These are phyloP conservation scores for Eupithecia subumbrata DNA, from an alignment of 2,888 invertebrate genomes.

Conservation along the genomic window DNA sequence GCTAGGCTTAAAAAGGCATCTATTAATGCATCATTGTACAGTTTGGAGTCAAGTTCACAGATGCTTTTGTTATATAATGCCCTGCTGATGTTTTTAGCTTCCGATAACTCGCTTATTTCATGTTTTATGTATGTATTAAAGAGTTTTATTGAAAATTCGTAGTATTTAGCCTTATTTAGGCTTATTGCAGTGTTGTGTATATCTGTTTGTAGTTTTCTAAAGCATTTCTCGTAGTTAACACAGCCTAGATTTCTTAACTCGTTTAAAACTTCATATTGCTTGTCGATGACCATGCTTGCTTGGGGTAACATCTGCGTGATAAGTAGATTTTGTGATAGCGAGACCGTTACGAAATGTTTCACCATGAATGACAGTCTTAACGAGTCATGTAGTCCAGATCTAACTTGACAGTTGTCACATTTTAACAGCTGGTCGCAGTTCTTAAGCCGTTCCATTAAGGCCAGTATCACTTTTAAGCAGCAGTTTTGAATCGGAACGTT, in stretches of 20 bases:
- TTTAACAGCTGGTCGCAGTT: conserved; percentile 61
- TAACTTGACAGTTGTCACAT: conserved; percentile 68
- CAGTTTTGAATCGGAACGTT: conserved; percentile 49
- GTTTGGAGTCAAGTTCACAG: conserved; percentile 66
- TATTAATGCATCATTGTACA: conserved; percentile 59
- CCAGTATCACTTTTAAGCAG: conserved; percentile 60
- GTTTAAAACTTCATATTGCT: conserved; percentile 60
- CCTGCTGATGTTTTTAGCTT: conserved; percentile 63
- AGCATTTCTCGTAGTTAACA: conserved; percentile 62
- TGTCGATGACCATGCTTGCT: conserved; percentile 47
- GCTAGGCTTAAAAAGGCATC: conserved; percentile 69
- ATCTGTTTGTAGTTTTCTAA: conserved; percentile 67
- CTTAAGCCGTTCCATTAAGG: conserved; percentile 56
- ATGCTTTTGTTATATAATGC: conserved; percentile 75
- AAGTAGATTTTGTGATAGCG: conserved; percentile 48
- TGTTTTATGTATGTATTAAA: conserved; percentile 66
- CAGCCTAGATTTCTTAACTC: conserved; percentile 60
- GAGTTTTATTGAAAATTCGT: conserved; percentile 64
- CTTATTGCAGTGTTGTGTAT: conserved; percentile 70
- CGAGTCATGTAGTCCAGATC: conserved; percentile 67
- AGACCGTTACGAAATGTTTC: conserved; percentile 59
- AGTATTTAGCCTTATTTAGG: conserved; percentile 61
- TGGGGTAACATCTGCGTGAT: conserved; percentile 49
- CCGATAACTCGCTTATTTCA: conserved; percentile 52
- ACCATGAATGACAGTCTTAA: conserved; percentile 63